phyloP scores from a whole-genome alignment of 2,888 invertebrate genomes.

The Synanthedon andrenaeformis region DNA sequence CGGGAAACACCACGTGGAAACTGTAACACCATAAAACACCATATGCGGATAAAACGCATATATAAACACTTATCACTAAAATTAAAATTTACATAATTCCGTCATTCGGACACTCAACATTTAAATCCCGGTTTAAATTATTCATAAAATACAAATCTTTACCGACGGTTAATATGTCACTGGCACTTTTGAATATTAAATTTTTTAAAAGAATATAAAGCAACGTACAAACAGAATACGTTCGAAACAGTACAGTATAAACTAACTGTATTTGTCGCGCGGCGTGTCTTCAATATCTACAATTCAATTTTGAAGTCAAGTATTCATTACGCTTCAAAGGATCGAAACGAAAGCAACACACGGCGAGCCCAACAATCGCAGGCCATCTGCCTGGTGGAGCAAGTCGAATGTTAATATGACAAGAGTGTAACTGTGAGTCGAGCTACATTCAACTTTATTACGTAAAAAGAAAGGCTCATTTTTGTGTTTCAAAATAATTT shows the following conservation, averaged over 20 bases:
- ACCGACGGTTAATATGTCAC: constrained; percentile 1
- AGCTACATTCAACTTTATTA: constrained; percentile 15
- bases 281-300: no score
- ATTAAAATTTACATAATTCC: constrained; percentile 5
- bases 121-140: constrained; percentile 44
- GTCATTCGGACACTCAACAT: constrained; percentile 10
- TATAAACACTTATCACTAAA: constrained; percentile 5
- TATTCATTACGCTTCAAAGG: background rate
- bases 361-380: no score
- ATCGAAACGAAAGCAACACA: background rate
- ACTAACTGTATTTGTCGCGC: no score
- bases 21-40: constrained; percentile 34
- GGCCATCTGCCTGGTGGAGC: constrained; percentile 37
- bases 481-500: constrained; percentile 25
- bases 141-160: constrained; percentile 23
- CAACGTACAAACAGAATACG: no score
- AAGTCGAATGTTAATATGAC: constrained; percentile 32
- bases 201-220: no score
- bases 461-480: constrained; percentile 14
- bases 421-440: constrained; percentile 14
- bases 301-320: no score
- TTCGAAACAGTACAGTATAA: no score
- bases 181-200: background rate
- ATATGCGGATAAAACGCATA: constrained; percentile 29
- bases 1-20: constrained; percentile 40